Conservation (phyloP, 2,113 vertebrate species). For the Scartelaos histophorus region DNA sequence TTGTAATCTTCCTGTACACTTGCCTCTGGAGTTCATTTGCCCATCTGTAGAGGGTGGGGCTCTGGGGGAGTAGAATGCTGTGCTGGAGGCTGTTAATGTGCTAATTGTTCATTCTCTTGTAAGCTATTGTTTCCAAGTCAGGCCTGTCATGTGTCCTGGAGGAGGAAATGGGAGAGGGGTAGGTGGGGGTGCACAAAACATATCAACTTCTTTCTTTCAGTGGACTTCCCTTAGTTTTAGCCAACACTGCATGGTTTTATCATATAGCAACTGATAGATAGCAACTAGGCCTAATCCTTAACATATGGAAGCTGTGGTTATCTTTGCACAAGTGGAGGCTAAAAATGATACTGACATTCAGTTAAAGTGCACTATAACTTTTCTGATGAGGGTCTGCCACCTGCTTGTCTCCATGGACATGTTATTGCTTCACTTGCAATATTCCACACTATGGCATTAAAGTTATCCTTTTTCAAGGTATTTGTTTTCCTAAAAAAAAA, state of each 20-base stretch:
- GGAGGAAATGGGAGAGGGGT: constrained; percentile 29
- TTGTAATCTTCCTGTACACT: constrained; percentile 1
- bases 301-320: not conserved
- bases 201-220: not conserved
- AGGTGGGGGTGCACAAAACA: constrained; percentile 6
- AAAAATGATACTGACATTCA: no score
- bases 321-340: not conserved
- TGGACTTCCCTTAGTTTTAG: not conserved
- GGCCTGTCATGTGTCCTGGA: constrained; percentile 29
- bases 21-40: not conserved
- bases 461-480: no score
- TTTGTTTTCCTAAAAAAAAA: no score
- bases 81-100: constrained; percentile 27
- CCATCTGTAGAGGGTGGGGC: not conserved
- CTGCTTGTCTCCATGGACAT: no score
- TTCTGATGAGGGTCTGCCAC: no score
- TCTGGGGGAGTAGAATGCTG: not conserved
- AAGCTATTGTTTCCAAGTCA: constrained; percentile 39
- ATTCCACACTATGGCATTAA: no score
- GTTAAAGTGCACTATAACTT: no score
- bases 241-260: not conserved
- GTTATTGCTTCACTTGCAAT: no score
- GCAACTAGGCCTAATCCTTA: not conserved
- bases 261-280: not conserved
- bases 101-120: constrained; percentile 50